Conservation (phyloP, 2,888 invertebrate genomes). For the Deilephila porcellus region DNA sequence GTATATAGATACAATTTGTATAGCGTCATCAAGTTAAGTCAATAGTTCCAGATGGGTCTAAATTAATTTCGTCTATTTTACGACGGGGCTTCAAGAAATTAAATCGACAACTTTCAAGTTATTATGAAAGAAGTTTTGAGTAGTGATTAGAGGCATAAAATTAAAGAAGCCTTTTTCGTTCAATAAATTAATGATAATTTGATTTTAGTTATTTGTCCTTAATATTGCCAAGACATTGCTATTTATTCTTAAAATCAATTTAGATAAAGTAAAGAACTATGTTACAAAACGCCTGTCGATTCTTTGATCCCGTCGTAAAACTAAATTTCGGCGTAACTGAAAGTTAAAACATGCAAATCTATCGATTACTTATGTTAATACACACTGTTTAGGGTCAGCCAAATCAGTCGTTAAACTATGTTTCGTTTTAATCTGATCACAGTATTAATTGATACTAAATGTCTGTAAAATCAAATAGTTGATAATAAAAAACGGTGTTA, state of each 20-base stretch:
- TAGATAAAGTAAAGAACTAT: not conserved
- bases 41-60: too few species aligned
- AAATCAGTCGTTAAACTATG: conserved; percentile 24
- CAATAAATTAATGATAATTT: too few species aligned
- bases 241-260: not conserved
- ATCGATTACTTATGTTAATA: conserved; percentile 28
- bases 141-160: too few species aligned
- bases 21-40: too few species aligned
- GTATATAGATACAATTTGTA: too few species aligned
- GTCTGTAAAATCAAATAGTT: conserved; percentile 8
- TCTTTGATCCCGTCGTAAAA: conserved; percentile 22
- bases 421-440: conserved; percentile 16
- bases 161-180: too few species aligned
- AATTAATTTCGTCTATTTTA: too few species aligned
- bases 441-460: conserved; percentile 23
- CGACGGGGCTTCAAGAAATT: too few species aligned
- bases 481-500: conserved; percentile 15
- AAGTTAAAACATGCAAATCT: conserved; percentile 26
- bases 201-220: too few species aligned
- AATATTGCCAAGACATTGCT: not conserved
- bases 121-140: too few species aligned
- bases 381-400: not conserved
- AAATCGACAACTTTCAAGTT: too few species aligned
- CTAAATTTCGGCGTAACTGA: conserved; percentile 15
- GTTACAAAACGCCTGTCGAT: not conserved